Conservation (phyloP, 2,888 invertebrate species). For the Shargacucullia verbasci region DNA sequence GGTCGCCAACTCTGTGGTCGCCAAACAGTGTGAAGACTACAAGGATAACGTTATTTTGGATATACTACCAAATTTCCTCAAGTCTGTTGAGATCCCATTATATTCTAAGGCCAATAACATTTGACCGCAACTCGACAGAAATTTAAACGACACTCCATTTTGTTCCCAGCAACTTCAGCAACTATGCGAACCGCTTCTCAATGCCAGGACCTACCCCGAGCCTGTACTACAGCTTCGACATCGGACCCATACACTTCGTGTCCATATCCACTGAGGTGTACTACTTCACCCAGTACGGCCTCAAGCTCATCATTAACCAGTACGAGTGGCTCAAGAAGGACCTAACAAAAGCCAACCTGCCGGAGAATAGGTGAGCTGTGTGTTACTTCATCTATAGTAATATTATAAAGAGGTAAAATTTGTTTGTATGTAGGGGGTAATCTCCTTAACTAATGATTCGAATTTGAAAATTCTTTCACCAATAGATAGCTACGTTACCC, state of each 20-base stretch:
- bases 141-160: not conserved
- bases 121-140: too few species aligned
- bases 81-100: too few species aligned
- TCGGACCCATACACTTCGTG: conserved; percentile 97
- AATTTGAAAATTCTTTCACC: too few species aligned
- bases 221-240: conserved; percentile 95
- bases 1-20: too few species aligned
- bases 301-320: conserved; percentile 93
- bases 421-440: too few species aligned
- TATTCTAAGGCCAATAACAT: too few species aligned
- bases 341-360: conserved; percentile 92
- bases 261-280: conserved; percentile 98
- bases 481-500: too few species aligned
- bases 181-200: conserved; percentile 96
- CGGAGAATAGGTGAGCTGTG: conserved; percentile 90
- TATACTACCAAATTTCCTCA: too few species aligned
- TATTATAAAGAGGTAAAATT: too few species aligned
- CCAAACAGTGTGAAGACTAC: too few species aligned
- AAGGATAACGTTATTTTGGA: too few species aligned
- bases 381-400: not conserved
- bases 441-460: too few species aligned
- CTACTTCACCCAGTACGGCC: conserved; percentile 96
- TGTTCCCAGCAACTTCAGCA: conserved; percentile 95
- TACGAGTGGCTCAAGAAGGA: conserved; percentile 96
- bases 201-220: conserved; percentile 95